Evolutionary conservation across 2,888 invertebrate genomes (phyloP), one percentile per base, ranked within the genome.

Genomic region (Melitaea athalia): DNA sequence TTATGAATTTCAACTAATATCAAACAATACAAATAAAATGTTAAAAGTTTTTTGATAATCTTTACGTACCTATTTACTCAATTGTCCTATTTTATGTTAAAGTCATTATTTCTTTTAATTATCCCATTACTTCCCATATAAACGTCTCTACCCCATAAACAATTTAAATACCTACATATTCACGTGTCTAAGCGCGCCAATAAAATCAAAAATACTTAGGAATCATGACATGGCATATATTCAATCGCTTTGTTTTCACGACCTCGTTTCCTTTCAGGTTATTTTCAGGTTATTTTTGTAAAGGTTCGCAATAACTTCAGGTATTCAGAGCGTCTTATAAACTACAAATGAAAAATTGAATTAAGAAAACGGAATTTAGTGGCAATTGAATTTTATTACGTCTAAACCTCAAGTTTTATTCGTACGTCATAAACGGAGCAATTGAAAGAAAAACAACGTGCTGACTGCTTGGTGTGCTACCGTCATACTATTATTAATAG

Each of bases 211-310:
- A 66, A 42, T 33, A 17, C 43, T 38, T 64, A 24, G n/a, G 42
- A 66, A 60, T 60, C 15, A 53, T 55, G n/a, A 55, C 33, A 55
- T 14, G 17, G 45, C n/a, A 59, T 42, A 42, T 17, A 3, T 38
- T 43, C 45, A 47, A n/a, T 64, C 50, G 24, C 43, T 42, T 38
- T 42, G 17, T 45, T n/a, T n/a, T n/a, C n/a, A 49, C 47, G 64
- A n/a, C 68, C 70, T 64, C 47, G 59, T 64, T 70, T 62, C 61
- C 15, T 38, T 66, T 38, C 63, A 53, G 61, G 68, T 68, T 70
- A 70, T 70, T 38, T 66, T 38, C 63, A 53, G 61, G 68, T 68
- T 70, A 70, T 70, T 70, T 68, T 70, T 70, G 68, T 64, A 59
- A 62, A 63, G 42, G 57, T 62, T 67, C 52, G 52, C 61, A 68